A percentile compares a stretch with the other conserved stretches of the same genome.
Evolutionary conservation across 2,113 vertebrate species (phyloP).

Genomic region (Lucifuga dentata): DNA sequence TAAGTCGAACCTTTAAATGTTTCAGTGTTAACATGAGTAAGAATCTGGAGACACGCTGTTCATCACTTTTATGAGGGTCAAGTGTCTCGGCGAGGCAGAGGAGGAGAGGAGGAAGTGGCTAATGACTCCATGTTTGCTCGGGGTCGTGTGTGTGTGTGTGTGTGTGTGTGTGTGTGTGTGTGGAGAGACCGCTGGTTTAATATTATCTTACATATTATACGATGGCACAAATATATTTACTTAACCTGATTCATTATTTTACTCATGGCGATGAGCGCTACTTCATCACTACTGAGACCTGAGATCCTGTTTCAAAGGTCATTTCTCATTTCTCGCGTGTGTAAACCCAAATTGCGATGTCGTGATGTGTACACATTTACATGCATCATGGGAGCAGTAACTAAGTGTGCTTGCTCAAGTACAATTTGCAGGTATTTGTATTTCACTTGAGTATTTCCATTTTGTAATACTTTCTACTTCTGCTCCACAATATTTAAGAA

Average conservation of each 20-base stretch:
- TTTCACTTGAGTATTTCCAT: too few relatives aligned
- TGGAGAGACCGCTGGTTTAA: slow-evolving; percentile 25
- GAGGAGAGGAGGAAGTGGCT: slow-evolving; percentile 57
- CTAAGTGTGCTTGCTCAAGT: too few relatives aligned
- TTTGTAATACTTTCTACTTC: too few relatives aligned
- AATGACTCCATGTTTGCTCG: slow-evolving; percentile 68
- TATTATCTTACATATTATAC: slow-evolving; percentile 18
- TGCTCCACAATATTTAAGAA: too few relatives aligned
- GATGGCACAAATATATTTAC: slow-evolving; percentile 36
- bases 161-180: slow-evolving; percentile 9
- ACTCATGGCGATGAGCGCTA: slow-evolving; percentile 6
- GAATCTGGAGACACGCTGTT: slow-evolving; percentile 55
- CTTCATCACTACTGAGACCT: slow-evolving; percentile 11
- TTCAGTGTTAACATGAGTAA: slow-evolving; percentile 40
- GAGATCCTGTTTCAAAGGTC: not conserved
- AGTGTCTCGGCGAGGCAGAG: slow-evolving; percentile 49
- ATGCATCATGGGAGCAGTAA: slow-evolving; percentile 3
- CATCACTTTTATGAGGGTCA: slow-evolving; percentile 75
- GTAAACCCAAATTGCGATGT: slow-evolving; percentile 9
- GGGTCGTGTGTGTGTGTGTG: slow-evolving; percentile 9
- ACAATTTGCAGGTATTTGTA: too few relatives aligned
- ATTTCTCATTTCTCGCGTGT: not conserved
- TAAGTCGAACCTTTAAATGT: slow-evolving; percentile 40
- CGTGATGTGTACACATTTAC: not conserved
- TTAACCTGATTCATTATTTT: slow-evolving; percentile 45